A percentile compares a stretch with the other conserved stretches of the same genome.
Evolutionary conservation across 2,797 vertebrate species (phyloP).

Genomic region (Enteromius anoplus): DNA sequence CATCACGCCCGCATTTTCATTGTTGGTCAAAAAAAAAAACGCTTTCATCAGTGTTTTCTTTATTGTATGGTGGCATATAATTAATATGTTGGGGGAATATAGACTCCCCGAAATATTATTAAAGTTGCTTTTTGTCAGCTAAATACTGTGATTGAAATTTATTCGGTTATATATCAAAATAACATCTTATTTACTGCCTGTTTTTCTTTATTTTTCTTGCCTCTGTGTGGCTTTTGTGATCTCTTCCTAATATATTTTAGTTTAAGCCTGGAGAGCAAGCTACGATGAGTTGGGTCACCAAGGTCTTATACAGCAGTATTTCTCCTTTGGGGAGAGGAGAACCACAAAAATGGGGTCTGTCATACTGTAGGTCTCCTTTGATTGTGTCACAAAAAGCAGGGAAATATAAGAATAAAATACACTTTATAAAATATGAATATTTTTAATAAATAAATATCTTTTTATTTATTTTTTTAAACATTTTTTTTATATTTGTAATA

Average conservation of each 20-base stretch:
- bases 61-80: conserved; percentile 36
- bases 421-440: neutral
- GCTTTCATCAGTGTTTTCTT: conserved; percentile 34
- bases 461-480: too few species aligned
- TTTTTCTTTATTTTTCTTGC: conserved; percentile 6
- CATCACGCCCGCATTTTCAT: conserved; percentile 33
- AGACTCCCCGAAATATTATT: neutral
- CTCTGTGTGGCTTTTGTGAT: conserved; percentile 17
- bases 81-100: too few species aligned
- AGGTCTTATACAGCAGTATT: neutral
- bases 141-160: neutral
- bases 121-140: conserved; percentile 23
- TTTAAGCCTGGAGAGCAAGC: neutral
- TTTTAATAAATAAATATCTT: too few species aligned
- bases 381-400: neutral
- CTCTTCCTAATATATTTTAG: conserved; percentile 26
- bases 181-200: neutral
- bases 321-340: neutral
- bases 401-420: neutral
- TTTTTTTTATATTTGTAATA: too few species aligned
- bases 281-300: neutral
- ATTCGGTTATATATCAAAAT: neutral
- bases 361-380: neutral
- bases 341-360: neutral
- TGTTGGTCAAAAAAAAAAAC: conserved; percentile 1